These are phyloP conservation scores for Apostichopus japonicus DNA, from an alignment of 35 echinoderm and acorn worm species.

Conservation along the genomic window DNA sequence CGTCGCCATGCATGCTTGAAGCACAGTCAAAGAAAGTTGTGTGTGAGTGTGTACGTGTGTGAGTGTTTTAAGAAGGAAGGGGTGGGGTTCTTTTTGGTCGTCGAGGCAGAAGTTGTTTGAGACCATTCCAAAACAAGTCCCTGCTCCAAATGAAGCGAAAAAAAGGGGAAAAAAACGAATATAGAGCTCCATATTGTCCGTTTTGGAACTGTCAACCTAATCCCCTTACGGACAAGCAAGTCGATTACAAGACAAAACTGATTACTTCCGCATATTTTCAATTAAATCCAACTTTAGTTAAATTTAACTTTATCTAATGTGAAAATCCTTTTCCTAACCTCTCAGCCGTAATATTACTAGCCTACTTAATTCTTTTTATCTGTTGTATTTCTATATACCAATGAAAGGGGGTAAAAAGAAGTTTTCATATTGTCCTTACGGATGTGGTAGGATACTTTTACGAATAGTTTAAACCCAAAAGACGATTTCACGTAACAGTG, in stretches of 20 bases:
- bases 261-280: neutral
- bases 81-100: no score
- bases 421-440: neutral
- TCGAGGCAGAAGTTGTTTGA: no score
- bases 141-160: neutral
- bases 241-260: neutral
- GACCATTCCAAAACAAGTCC: no score
- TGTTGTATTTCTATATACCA: no score
- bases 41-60: no score
- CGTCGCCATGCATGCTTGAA: no score
- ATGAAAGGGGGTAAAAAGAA: neutral
- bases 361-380: no score
- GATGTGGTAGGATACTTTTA: no score
- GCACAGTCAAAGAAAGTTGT: no score
- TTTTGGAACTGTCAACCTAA: neutral
- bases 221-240: neutral
- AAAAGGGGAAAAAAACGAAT: neutral
- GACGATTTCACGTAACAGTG: neutral
- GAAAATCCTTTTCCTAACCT: neutral
- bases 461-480: neutral
- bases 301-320: neutral
- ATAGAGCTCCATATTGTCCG: neutral
- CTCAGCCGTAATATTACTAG: no score
- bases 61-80: no score
- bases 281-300: neutral